These are phyloP conservation scores for Euleptes europaea DNA, from an alignment of 2,113 vertebrate species.

Conservation along the genomic window DNA sequence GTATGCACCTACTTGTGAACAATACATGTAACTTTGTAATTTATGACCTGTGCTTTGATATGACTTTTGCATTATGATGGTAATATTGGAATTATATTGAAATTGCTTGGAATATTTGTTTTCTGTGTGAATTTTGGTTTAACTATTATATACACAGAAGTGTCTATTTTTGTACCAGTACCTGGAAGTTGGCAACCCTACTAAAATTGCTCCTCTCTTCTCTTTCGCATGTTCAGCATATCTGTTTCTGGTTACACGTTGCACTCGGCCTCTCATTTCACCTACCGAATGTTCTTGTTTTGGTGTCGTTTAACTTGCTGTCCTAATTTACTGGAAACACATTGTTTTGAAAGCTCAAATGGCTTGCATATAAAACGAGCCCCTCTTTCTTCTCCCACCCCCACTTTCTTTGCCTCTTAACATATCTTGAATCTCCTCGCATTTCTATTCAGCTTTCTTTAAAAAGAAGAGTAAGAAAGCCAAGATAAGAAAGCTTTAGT, in stretches of 20 bases:
- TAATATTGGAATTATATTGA: too few species aligned
- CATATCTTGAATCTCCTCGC: slow-evolving; percentile 15
- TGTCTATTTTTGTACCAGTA: too few species aligned
- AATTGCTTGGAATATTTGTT: too few species aligned
- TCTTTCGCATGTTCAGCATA: neutral
- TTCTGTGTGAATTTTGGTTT: too few species aligned
- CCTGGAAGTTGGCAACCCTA: too few species aligned
- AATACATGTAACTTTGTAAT: too few species aligned
- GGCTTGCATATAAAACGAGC: slow-evolving; percentile 4
- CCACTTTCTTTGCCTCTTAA: slow-evolving; percentile 18
- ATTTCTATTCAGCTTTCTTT: slow-evolving; percentile 34
- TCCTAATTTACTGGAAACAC: slow-evolving; percentile 2
- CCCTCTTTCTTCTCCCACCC: neutral
- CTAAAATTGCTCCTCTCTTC: neutral
- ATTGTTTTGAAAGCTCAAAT: slow-evolving; percentile 23
- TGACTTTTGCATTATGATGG: too few species aligned
- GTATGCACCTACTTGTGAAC: too few species aligned
- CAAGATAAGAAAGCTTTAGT: neutral
- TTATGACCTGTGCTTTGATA: too few species aligned
- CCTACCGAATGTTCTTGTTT: slow-evolving; percentile 25
- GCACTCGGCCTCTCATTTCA: neutral
- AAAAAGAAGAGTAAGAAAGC: neutral
- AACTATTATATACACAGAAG: too few species aligned
- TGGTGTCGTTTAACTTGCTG: slow-evolving; percentile 15
- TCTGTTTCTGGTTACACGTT: slow-evolving; percentile 4